These are phyloP conservation scores for Cataglyphis livida DNA, from an alignment of 2,888 invertebrate species.

Conservation along the genomic window DNA sequence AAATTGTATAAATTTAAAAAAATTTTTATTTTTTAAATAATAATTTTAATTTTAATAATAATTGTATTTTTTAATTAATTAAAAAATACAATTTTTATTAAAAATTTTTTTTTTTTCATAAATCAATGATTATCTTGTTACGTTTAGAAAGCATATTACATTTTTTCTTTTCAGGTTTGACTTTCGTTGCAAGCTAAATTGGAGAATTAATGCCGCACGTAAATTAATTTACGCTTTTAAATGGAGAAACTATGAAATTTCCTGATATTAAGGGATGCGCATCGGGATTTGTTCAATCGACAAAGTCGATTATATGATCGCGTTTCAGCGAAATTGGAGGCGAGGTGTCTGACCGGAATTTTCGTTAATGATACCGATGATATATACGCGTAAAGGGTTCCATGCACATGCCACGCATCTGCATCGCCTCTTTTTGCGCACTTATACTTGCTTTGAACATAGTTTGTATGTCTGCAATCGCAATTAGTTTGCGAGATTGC, in stretches of 20 bases:
- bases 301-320: constrained; percentile 50
- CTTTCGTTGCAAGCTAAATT: background rate
- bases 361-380: constrained; percentile 44
- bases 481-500: constrained; percentile 67
- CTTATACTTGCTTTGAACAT: constrained; percentile 65
- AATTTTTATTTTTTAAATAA: background rate
- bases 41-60: constrained; percentile 4
- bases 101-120: background rate
- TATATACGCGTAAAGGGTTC: constrained; percentile 19
- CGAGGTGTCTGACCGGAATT: constrained; percentile 31
- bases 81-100: background rate
- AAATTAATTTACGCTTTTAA: constrained; percentile 41
- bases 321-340: constrained; percentile 49
- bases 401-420: constrained; percentile 8
- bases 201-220: constrained; percentile 16
- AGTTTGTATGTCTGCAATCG: constrained; percentile 60
- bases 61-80: background rate
- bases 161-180: background rate
- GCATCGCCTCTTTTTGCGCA: constrained; percentile 60
- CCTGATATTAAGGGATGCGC: constrained; percentile 29
- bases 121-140: background rate
- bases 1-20: background rate
- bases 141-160: background rate
- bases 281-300: constrained; percentile 45
- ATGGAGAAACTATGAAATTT: constrained; percentile 48